These are phyloP conservation scores for Pipra filicauda DNA, from an alignment of 2,113 vertebrate genomes.

Conservation along the genomic window DNA sequence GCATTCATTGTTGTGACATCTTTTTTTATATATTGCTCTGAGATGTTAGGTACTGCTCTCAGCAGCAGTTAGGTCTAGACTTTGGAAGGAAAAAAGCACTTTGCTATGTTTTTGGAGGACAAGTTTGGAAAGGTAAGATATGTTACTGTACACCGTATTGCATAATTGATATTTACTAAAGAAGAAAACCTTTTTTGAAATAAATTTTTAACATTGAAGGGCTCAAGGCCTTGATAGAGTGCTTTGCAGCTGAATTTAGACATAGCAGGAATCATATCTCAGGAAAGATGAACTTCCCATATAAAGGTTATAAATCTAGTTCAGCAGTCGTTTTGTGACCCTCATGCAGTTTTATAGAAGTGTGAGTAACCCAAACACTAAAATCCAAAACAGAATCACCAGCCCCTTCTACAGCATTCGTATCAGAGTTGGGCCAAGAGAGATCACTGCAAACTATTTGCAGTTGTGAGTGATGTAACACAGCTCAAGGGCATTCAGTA, in stretches of 20 bases:
- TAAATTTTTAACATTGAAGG: neutral
- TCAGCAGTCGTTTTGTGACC: neutral
- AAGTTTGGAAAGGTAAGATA: neutral
- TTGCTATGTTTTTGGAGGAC: neutral
- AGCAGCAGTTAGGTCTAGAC: neutral
- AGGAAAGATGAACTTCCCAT: neutral
- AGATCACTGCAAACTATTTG: conserved; percentile 55
- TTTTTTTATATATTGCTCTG: neutral
- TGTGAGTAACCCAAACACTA: conserved; percentile 52
- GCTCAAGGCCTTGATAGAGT: neutral
- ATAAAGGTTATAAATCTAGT: neutral
- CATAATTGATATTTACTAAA: neutral
- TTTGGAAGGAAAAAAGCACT: neutral
- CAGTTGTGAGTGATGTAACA: conserved; percentile 64
- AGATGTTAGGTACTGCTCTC: neutral
- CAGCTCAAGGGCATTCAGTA: conserved; percentile 46
- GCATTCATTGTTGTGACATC: neutral
- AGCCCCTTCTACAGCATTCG: neutral
- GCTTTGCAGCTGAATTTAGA: neutral
- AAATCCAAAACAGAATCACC: conserved; percentile 62
- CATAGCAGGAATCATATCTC: neutral
- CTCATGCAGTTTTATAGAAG: neutral
- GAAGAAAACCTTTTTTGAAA: neutral
- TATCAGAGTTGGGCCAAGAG: conserved; percentile 48
- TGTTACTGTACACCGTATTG: neutral